A percentile compares a stretch with the other conserved stretches of the same genome.
Conservation (phyloP, 1,140 invertebrate species). For the Chelonus insularis region DNA sequence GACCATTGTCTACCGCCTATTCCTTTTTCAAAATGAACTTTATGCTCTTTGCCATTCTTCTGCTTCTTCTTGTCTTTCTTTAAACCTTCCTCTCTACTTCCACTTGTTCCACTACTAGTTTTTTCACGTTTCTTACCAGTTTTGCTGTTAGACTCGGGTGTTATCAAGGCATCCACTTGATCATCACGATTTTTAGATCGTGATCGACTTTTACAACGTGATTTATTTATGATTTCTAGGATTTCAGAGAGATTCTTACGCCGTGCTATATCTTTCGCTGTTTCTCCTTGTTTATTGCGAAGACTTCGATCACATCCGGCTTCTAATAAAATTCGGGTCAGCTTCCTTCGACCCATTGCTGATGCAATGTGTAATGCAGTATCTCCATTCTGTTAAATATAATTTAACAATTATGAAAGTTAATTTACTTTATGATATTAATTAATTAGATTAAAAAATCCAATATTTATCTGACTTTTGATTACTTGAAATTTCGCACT, state of each 20-base stretch:
- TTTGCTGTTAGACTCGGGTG: conserved; percentile 18
- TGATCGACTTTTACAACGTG: conserved; percentile 58
- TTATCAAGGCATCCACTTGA: conserved; percentile 21
- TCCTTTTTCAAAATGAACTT: conserved; percentile 55
- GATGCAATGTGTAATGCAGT: conserved; percentile 91
- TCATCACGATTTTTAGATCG: conserved; percentile 43
- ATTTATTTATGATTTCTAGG: conserved; percentile 72
- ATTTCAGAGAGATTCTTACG: conserved; percentile 86
- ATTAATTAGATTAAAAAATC: no score
- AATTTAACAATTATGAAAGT: no score
- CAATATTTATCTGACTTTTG: no score
- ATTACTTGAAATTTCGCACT: no score
- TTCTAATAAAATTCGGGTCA: conserved; percentile 88
- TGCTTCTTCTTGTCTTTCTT: conserved; percentile 39
- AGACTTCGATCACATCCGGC: conserved; percentile 78
- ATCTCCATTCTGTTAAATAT: conserved; percentile 82
- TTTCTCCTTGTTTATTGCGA: conserved; percentile 90
- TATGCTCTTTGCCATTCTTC: conserved; percentile 53
- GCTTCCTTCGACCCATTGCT: conserved; percentile 89
- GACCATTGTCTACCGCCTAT: conserved; percentile 69
- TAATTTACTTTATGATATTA: no score
- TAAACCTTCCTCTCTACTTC: conserved; percentile 56
- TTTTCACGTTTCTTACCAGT: conserved; percentile 52
- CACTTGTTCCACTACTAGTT: conserved; percentile 50
- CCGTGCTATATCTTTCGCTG: conserved; percentile 84